Conservation (phyloP, 2,888 invertebrate species). For the Sympetrum striolatum region DNA sequence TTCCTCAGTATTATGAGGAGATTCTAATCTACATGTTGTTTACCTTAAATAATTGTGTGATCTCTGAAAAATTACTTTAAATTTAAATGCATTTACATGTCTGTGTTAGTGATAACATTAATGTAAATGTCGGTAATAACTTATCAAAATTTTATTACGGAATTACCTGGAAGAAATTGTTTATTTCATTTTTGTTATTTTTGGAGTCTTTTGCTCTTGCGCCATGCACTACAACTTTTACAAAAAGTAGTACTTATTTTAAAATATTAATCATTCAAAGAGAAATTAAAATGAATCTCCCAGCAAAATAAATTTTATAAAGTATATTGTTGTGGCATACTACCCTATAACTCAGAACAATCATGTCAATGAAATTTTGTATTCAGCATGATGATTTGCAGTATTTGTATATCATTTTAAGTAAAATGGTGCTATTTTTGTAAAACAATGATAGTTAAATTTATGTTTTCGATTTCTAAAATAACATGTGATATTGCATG, state of each 20-base stretch:
- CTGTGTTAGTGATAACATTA: too few species aligned
- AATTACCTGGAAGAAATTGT: not conserved
- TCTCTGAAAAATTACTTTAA: not conserved
- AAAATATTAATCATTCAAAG: not conserved
- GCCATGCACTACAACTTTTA: not conserved
- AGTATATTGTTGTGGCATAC: not conserved
- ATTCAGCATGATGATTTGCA: not conserved
- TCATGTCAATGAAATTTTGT: not conserved
- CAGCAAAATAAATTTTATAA: too few species aligned
- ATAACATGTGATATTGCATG: too few species aligned
- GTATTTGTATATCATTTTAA: not conserved
- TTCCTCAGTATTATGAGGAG: too few species aligned
- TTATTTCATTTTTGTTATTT: not conserved
- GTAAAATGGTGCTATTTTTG: slow-evolving; percentile 16
- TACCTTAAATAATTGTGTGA: not conserved
- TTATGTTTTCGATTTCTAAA: not conserved
- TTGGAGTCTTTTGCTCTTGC: too few species aligned
- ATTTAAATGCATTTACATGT: too few species aligned
- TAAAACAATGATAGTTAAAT: not conserved
- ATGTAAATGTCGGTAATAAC: not conserved
- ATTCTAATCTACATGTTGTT: not conserved
- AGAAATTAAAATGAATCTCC: not conserved
- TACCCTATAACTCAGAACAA: not conserved
- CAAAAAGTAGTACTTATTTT: not conserved
- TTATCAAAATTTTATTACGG: not conserved